Evolutionary conservation across 2,888 invertebrate species (phyloP), one percentile per base, ranked within the genome.

Genomic region (Hipparchia sbordonii): DNA sequence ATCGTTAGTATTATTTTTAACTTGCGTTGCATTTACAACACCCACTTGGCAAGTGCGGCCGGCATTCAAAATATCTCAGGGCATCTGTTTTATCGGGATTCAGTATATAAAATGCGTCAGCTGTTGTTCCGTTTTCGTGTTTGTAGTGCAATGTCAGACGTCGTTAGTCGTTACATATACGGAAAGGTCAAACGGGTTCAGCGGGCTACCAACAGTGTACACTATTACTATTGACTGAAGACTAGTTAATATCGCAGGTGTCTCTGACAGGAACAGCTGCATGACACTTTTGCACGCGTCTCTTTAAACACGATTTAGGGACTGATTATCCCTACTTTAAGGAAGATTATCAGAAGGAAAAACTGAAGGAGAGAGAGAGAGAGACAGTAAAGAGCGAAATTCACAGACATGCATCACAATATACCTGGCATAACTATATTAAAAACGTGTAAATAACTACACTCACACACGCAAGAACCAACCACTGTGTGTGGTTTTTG

Each of bases 111-210:
- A 66, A 71, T 71, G 33, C 39, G 67, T 61, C 72, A 76, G 71
- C 69, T 67, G 71, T 63, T 72, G 69, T 60, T 59, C 33, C 59
- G 33, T 72, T 74, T 71, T 73, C 59, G 51, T 68, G 56, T 69
- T 67, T 71, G 70, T 70, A 75, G 75, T 72, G 75, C 78, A 79
- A 79, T 79, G 79, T 80, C 79, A 81, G 77, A 77, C 76, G 79
- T 72, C 78, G 73, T 76, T 77, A 76, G 39, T 39, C 2, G 39
- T 4, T 48, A 76, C 23, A 23, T 74, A 77, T 79, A 80, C 74
- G 78, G 76, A 85, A 85, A 88, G 88, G 86, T 86, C 82, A 83
- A 69, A 68, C 51, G 81, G 81, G 88, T 85, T 86, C 88, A 86
- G 77, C 81, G 84, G 81, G 82, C 85, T 75, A 79, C 78, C 81